Percentiles rank a stretch among this genome's conserved stretches.
phyloP scores from a whole-genome alignment of 2,888 invertebrate species.

The Epirrhoe tristata region DNA sequence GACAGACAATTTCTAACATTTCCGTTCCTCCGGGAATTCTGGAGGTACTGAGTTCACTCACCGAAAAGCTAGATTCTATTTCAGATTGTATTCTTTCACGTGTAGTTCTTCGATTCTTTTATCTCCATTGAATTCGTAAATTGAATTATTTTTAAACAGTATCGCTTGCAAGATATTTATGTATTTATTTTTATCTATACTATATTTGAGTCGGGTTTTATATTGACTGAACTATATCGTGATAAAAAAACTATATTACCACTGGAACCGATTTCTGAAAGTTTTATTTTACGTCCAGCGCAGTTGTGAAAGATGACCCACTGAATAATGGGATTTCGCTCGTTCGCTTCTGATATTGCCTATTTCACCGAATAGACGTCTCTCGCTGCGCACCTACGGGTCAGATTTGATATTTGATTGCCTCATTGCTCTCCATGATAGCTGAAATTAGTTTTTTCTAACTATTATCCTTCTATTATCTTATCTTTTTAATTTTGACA shows the following conservation, averaged over 20 bases:
- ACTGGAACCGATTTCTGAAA: too few relatives aligned
- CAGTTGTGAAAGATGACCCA: conserved; percentile 12
- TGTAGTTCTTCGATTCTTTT: conserved; percentile 29
- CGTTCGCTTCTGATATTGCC: conserved; percentile 33
- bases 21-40: conserved; percentile 19
- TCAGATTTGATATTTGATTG: conserved; percentile 10
- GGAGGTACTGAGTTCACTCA: conserved; percentile 17
- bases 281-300: conserved; percentile 8
- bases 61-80: conserved; percentile 35
- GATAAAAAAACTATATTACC: too few relatives aligned
- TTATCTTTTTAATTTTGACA: not conserved
- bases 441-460: conserved; percentile 5
- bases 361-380: conserved; percentile 24
- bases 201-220: not conserved
- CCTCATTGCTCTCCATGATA: conserved; percentile 10
- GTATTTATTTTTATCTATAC: too few relatives aligned
- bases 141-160: conserved; percentile 11
- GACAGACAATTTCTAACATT: conserved; percentile 28
- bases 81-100: conserved; percentile 35
- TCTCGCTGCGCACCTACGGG: conserved; percentile 4
- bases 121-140: conserved; percentile 29
- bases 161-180: not conserved
- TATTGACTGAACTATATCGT: not conserved
- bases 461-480: not conserved
- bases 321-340: conserved; percentile 22